These are phyloP conservation scores for Dysidea cf. avara DNA, from an alignment of 37 sponge, comb jelly and placozoan species.

Conservation along the genomic window DNA sequence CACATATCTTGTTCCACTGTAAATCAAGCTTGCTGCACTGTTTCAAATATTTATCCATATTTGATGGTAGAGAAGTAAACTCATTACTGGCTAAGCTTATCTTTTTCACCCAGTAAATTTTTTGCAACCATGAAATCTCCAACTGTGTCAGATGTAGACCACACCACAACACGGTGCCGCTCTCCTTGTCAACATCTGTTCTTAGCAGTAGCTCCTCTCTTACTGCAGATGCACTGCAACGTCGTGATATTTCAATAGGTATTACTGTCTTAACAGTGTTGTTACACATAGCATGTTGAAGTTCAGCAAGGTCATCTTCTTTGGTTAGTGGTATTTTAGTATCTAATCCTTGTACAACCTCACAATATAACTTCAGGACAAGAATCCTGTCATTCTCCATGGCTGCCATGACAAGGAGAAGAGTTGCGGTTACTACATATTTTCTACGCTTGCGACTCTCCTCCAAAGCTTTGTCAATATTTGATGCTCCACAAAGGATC, in stretches of 20 bases:
- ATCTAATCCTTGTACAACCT: neutral
- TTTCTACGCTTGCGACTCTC: slow-evolving; percentile 2
- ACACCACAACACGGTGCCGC: slow-evolving; percentile 72
- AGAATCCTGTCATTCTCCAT: slow-evolving; percentile 17
- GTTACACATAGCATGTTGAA: slow-evolving; percentile 23
- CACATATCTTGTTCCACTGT: slow-evolving; percentile 61
- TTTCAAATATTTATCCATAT: slow-evolving; percentile 66
- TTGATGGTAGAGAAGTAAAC: slow-evolving; percentile 54
- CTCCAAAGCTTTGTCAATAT: no score
- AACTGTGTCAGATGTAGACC: slow-evolving; percentile 45
- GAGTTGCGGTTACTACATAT: slow-evolving; percentile 42
- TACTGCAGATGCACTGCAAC: slow-evolving; percentile 24
- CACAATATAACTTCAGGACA: slow-evolving; percentile 43
- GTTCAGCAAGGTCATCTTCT: slow-evolving; percentile 24
- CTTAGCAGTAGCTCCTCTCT: slow-evolving; percentile 69
- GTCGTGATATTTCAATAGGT: slow-evolving; percentile 75
- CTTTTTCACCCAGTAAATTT: slow-evolving; percentile 71
- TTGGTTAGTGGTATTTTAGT: no score
- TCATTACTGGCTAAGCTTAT: slow-evolving; percentile 68
- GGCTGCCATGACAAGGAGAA: slow-evolving; percentile 50
- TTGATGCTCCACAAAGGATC: slow-evolving; percentile 29
- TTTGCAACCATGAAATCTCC: no score
- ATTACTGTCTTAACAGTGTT: slow-evolving; percentile 71
- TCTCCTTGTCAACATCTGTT: no score
- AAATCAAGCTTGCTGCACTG: slow-evolving; percentile 73